These are phyloP conservation scores for Heliconius ismenius DNA, from an alignment of 2,888 invertebrate genomes.

Conservation along the genomic window DNA sequence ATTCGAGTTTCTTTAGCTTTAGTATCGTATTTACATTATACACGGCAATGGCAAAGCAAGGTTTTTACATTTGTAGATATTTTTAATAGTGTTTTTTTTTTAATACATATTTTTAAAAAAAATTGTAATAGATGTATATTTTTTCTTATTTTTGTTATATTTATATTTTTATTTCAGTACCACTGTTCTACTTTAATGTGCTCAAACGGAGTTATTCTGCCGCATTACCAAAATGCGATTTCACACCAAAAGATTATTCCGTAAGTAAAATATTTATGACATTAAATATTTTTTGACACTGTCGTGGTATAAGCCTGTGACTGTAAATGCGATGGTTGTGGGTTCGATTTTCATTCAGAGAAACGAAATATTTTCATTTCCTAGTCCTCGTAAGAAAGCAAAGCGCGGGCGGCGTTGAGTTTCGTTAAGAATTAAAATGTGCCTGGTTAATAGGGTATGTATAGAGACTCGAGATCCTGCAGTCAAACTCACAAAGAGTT, in stretches of 20 bases:
- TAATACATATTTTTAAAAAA: too few relatives aligned
- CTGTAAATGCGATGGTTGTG: too few relatives aligned
- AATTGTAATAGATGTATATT: too few relatives aligned
- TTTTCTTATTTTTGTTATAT: constrained; percentile 5
- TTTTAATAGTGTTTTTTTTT: not conserved
- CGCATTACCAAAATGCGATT: constrained; percentile 54
- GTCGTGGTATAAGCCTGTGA: too few relatives aligned
- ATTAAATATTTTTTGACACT: not conserved
- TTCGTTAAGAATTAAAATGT: not conserved
- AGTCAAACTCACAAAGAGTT: too few relatives aligned
- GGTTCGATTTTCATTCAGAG: too few relatives aligned
- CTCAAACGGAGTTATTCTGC: constrained; percentile 43
- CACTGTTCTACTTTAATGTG: constrained; percentile 37
- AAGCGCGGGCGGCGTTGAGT: too few relatives aligned
- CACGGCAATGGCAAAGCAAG: constrained; percentile 47
- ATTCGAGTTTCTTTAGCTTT: not conserved
- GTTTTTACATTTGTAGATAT: constrained; percentile 31
- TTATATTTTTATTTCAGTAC: constrained; percentile 41
- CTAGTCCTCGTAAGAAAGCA: too few relatives aligned
- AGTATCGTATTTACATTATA: not conserved
- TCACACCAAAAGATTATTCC: constrained; percentile 59
- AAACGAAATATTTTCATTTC: too few relatives aligned
- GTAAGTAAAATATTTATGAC: constrained; percentile 53
- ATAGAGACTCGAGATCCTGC: too few relatives aligned
- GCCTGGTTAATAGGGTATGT: too few relatives aligned